Percentiles rank a stretch among this genome's conserved stretches.
Conservation (phyloP, 1,140 invertebrate species). For the Paraescarpia echinospica region DNA sequence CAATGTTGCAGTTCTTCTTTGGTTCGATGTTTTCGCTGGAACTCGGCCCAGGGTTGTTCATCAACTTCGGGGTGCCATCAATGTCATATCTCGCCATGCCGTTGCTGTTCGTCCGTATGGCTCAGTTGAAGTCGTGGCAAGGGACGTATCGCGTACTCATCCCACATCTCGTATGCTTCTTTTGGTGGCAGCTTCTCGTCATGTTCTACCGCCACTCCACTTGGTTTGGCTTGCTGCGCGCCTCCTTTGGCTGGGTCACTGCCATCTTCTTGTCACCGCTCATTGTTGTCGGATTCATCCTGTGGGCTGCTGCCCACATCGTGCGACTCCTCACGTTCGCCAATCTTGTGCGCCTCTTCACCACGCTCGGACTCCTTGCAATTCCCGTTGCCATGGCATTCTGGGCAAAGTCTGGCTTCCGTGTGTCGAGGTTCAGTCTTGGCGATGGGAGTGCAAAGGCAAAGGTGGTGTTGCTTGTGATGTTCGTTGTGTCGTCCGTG, state of each 20-base stretch:
- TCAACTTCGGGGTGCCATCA: slow-evolving; percentile 27
- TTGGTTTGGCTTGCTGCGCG: slow-evolving; percentile 23
- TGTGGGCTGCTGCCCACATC: slow-evolving; percentile 10
- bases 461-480: slow-evolving; percentile 13
- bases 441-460: not conserved
- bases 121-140: slow-evolving; percentile 21
- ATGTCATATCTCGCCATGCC: slow-evolving; percentile 23
- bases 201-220: slow-evolving; percentile 28
- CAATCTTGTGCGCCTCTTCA: slow-evolving; percentile 20
- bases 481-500: slow-evolving; percentile 21
- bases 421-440: slow-evolving; percentile 11
- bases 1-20: slow-evolving; percentile 15
- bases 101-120: slow-evolving; percentile 28
- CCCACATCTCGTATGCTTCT: slow-evolving; percentile 31
- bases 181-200: slow-evolving; percentile 29
- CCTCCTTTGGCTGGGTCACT: slow-evolving; percentile 25
- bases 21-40: slow-evolving; percentile 19
- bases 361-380: slow-evolving; percentile 21
- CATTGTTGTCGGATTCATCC: slow-evolving; percentile 5
- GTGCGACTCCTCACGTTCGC: slow-evolving; percentile 23
- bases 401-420: slow-evolving; percentile 27
- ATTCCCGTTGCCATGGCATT: slow-evolving; percentile 16
- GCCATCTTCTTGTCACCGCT: slow-evolving; percentile 24
- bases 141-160: slow-evolving; percentile 30
- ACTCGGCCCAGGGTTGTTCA: slow-evolving; percentile 15